A percentile compares a stretch with the other conserved stretches of the same genome.
phyloP scores from a whole-genome alignment of 2,113 vertebrate species.

The Burhinus bistriatus region DNA sequence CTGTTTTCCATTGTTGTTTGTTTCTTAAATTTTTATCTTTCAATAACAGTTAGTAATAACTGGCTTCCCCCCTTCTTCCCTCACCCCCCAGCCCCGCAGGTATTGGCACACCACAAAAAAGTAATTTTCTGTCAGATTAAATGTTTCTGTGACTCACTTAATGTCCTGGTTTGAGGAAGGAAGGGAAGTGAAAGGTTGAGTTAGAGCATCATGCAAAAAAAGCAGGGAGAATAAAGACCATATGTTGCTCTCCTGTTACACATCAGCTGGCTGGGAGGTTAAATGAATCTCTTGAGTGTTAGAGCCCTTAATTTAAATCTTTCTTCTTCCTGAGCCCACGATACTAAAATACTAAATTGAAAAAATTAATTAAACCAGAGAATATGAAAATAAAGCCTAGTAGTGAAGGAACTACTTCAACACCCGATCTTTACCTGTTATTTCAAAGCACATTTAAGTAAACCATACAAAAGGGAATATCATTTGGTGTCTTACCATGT shows the following conservation, averaged over 20 bases:
- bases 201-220: not conserved
- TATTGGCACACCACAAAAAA: not conserved
- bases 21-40: not conserved
- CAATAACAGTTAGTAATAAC: not conserved
- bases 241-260: not conserved
- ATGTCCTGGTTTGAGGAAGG: not conserved
- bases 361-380: not conserved
- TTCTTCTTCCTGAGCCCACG: not conserved
- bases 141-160: not conserved
- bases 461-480: not conserved
- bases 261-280: not conserved
- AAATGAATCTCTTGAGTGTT: not conserved
- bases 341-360: not conserved
- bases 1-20: not conserved
- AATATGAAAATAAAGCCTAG: not conserved
- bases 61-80: not conserved
- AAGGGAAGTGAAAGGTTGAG: not conserved
- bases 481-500: not conserved
- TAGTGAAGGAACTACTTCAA: not conserved
- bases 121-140: not conserved
- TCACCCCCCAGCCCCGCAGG: accelerated
- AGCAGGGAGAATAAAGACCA: not conserved
- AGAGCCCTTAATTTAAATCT: not conserved
- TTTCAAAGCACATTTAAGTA: not conserved
- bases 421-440: not conserved